A percentile compares a stretch with the other conserved stretches of the same genome.
These are phyloP conservation scores for Drosophila funebris DNA, from an alignment of 1,140 invertebrate genomes.

Conservation along the genomic window DNA sequence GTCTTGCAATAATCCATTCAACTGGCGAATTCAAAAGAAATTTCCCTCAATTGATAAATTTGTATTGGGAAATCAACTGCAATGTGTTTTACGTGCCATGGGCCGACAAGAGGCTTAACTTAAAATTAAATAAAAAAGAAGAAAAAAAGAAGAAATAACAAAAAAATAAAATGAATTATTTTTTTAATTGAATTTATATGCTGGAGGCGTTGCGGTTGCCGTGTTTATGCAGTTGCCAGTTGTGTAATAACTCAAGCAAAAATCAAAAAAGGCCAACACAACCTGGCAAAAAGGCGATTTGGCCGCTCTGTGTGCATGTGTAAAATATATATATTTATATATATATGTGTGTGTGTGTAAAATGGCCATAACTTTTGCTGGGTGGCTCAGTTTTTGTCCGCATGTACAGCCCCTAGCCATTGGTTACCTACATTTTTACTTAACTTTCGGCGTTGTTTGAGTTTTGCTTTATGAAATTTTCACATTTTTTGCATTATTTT, in stretches of 20 bases:
- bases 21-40: slow-evolving; percentile 3
- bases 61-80: slow-evolving; percentile 20
- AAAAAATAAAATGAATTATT: slow-evolving; percentile 10
- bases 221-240: slow-evolving; percentile 59
- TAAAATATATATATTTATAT: too few relatives aligned
- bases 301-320: background rate
- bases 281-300: slow-evolving; percentile 15
- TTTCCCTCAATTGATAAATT: slow-evolving; percentile 20
- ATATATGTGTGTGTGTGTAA: background rate
- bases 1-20: slow-evolving; percentile 6
- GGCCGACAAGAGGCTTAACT: slow-evolving; percentile 5
- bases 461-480: slow-evolving; percentile 69
- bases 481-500: slow-evolving; percentile 55
- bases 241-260: slow-evolving; percentile 65
- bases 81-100: background rate
- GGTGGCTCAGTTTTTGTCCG: slow-evolving; percentile 31
- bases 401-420: slow-evolving; percentile 34
- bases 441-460: slow-evolving; percentile 62
- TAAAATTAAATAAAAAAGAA: background rate
- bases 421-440: slow-evolving; percentile 66
- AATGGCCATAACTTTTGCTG: slow-evolving; percentile 47
- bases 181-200: slow-evolving; percentile 62
- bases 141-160: slow-evolving; percentile 6
- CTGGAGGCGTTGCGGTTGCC: slow-evolving; percentile 43
- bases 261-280: slow-evolving; percentile 47